Base-by-base conservation (phyloP, 2,113 vertebrate genomes). In the Odontophorus gujanensis region DNA sequence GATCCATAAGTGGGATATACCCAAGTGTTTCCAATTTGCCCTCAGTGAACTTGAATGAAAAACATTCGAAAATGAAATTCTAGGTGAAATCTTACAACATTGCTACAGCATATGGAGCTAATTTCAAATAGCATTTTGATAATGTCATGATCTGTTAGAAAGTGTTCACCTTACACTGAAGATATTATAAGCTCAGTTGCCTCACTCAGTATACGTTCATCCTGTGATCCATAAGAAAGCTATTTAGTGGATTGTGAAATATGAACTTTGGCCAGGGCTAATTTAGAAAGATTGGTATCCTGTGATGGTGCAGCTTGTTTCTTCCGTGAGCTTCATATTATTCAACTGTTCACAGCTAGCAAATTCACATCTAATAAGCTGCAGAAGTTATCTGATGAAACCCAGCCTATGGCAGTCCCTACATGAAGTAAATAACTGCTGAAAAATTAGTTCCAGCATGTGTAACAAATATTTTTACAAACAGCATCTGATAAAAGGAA, bases 11-110 rank as follows among this genome's bases (percentile, higher is more conserved):
- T 71, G 84, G 57, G 66, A 90, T 89, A 91, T 51, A 83, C 45
- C 61, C 95, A 92, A 92, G 79, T 97, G 94, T 96, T 97, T 97
- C 94, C 81, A 94, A 95, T 97, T 96, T 96, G 72, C 81, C 94
- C 68, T 92, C 62, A 32, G 75, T 80, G 95, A 96, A 86, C 89
- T 88, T 40, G 80, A 93, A 96, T 89, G 82, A 80, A 94, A 92
- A 96, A 95, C 91, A 94, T 81, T 95, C 75, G 92, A 93, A 95
- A 95, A 93, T 87, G 66, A 93, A 94, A 93, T 93, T 92, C 83
- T 76, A 83, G 63, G 88, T 96, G 85, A 95, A 93, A 88, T 94
- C 94, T 90, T 81, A 34, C 94, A 83, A 72, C 89, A 6, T 22
- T 62, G 87, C 80, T 82, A 61, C 81, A 92, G 91, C 96, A 96